Evolutionary conservation across 2,113 vertebrate genomes (phyloP), one percentile per base, ranked within the genome.

Genomic region (Xyrauchen texanus): DNA sequence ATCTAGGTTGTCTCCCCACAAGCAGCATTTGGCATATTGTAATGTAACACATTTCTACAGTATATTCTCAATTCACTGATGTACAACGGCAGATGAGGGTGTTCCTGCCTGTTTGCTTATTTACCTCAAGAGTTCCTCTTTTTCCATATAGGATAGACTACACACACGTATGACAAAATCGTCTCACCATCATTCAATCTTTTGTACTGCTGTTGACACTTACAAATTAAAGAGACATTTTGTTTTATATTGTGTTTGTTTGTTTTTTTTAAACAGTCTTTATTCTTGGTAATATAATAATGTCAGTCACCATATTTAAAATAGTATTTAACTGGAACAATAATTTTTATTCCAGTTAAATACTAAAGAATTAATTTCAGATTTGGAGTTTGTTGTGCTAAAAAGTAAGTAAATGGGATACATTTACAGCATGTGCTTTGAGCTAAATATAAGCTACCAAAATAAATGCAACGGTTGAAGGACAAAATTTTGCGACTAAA

Each of bases 191-290:
- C 97, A 98, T 96, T 98, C 96, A 96, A 98, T 98, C 96, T 99
- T 99, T 99, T 99, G 97, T 99, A 99, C 98, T 98, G 97, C 96
- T 99, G 96, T 98, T 96, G 96, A 99, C 98, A 98, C 97, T 98
- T 97, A 98, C 94, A 96, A 96, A 99, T 98, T 99, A 99, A 99
- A 99, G 96, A 98, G 95, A 96, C 98, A 98, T 99, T 98, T 96
- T 98, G 98, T 98, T 97, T 98, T 90, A 90, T 93, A 80, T 86
- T 86, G 89, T 85, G 90, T 90, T 51, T 78, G 84, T 76, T 45
- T 82, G 85, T 85, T 80, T 42, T 34, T 34, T 34, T 34, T 34
- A 1, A 34, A 34, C 21, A 34, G 1, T 34, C 21, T 34, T 34
- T 34, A 34, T 34, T 34, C 21, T 34, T 34, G 21, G 21, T 34